Evolutionary conservation across 2,797 vertebrate genomes (phyloP).

Genomic region (Borostomias antarcticus): DNA sequence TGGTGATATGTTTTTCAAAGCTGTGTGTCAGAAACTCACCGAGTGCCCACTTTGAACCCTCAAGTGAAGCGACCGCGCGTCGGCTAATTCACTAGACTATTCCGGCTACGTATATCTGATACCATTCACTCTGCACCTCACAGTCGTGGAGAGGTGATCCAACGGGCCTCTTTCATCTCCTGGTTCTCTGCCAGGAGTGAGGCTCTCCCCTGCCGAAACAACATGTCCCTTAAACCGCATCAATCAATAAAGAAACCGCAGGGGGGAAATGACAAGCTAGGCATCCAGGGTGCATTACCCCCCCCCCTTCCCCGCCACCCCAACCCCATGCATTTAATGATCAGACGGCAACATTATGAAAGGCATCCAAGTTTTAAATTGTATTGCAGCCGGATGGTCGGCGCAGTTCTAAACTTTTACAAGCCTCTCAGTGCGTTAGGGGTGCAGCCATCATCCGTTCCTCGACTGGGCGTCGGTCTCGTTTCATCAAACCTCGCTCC

Average conservation of each 20-base stretch:
- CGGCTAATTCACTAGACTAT: too few species aligned
- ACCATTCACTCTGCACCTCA: conserved; percentile 19
- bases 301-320: too few species aligned
- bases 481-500: neutral
- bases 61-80: too few species aligned
- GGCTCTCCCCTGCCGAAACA: conserved; percentile 30
- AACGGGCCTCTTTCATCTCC: conserved; percentile 14
- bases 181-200: conserved; percentile 26
- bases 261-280: conserved; percentile 32
- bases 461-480: too few species aligned
- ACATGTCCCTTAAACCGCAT: conserved; percentile 32
- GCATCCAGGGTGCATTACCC: conserved; percentile 36
- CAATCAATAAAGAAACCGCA: conserved; percentile 46
- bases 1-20: too few species aligned
- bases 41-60: too few species aligned
- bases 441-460: too few species aligned
- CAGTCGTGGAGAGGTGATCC: conserved; percentile 25
- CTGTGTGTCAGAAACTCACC: too few species aligned
- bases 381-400: conserved; percentile 6
- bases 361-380: conserved; percentile 43
- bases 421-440: neutral
- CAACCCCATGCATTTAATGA: conserved; percentile 46
- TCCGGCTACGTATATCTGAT: neutral
- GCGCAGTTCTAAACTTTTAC: conserved; percentile 10
- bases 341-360: conserved; percentile 34